Percentiles rank a stretch among this genome's conserved stretches.
Evolutionary conservation across 2,888 invertebrate species (phyloP).

Genomic region (Chrysopilus asiliformis): DNA sequence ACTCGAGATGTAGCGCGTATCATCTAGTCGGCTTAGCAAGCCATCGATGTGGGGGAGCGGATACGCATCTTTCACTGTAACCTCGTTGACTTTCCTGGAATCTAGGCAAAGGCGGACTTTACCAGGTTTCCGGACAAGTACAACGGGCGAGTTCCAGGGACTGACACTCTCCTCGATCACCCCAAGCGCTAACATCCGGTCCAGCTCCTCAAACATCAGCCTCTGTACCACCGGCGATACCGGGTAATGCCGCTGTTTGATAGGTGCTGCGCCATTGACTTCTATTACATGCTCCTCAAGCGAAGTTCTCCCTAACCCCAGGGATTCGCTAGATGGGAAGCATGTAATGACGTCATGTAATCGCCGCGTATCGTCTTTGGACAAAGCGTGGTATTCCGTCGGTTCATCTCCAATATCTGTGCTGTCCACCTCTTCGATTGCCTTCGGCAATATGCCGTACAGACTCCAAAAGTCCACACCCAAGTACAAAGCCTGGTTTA

Average conservation of each 20-base stretch:
- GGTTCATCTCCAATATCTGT: no score
- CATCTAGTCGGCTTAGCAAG: constrained; percentile 18
- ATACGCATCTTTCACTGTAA: constrained; percentile 16
- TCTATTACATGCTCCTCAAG: constrained; percentile 13
- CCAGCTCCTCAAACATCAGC: no score
- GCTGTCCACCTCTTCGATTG: no score
- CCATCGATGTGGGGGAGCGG: constrained; percentile 11
- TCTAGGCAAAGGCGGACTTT: constrained; percentile 21
- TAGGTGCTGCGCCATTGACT: no score
- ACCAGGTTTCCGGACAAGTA: constrained; percentile 19
- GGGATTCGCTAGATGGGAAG: no score
- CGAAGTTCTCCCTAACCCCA: constrained; percentile 12
- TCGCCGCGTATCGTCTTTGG: not conserved
- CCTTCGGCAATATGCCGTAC: not conserved
- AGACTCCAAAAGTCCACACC: no score
- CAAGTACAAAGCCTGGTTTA: no score
- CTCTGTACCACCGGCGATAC: constrained; percentile 15
- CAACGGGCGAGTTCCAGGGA: constrained; percentile 21
- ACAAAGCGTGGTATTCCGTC: not conserved
- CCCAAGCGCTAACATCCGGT: constrained; percentile 12
- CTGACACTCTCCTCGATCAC: constrained; percentile 22
- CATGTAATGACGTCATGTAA: no score
- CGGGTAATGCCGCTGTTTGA: constrained; percentile 14
- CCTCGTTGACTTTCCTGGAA: constrained; percentile 20
- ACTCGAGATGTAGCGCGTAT: constrained; percentile 15